Evolutionary conservation across 2,797 vertebrate genomes (phyloP).

Genomic region (Megaceryle alcyon): DNA sequence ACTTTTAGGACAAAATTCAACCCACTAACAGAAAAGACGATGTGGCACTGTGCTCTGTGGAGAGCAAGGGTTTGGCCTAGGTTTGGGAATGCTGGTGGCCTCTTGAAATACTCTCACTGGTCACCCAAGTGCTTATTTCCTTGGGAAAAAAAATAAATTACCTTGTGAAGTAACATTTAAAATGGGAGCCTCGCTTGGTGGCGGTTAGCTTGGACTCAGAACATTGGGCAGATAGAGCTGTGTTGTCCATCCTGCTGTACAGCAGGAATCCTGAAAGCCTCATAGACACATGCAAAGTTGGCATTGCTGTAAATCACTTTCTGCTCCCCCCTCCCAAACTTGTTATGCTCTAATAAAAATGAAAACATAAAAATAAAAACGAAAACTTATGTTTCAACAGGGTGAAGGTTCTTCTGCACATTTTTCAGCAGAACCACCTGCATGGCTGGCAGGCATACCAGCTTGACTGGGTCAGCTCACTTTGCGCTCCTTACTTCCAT

Average conservation of each 20-base stretch:
- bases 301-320: slow-evolving; percentile 15
- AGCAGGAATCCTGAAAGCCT: not conserved
- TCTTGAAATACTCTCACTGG: not conserved
- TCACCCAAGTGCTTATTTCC: not conserved
- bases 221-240: not conserved
- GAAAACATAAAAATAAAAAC: not conserved
- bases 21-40: not conserved
- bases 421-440: not conserved
- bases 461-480: slow-evolving; percentile 1
- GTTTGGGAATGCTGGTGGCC: not conserved
- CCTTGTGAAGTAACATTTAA: not conserved
- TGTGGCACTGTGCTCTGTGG: not conserved
- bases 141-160: not conserved
- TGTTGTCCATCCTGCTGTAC: not conserved
- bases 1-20: not conserved
- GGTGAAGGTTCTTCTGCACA: not conserved
- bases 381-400: not conserved
- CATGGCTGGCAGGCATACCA: not conserved
- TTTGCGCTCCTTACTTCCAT: not conserved
- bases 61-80: not conserved
- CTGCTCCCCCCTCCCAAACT: not conserved
- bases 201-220: not conserved
- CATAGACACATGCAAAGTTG: not conserved
- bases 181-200: not conserved
- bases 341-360: not conserved